Evolutionary conservation across 1,140 invertebrate genomes (phyloP).

Genomic region (Cataglyphis hispanica): DNA sequence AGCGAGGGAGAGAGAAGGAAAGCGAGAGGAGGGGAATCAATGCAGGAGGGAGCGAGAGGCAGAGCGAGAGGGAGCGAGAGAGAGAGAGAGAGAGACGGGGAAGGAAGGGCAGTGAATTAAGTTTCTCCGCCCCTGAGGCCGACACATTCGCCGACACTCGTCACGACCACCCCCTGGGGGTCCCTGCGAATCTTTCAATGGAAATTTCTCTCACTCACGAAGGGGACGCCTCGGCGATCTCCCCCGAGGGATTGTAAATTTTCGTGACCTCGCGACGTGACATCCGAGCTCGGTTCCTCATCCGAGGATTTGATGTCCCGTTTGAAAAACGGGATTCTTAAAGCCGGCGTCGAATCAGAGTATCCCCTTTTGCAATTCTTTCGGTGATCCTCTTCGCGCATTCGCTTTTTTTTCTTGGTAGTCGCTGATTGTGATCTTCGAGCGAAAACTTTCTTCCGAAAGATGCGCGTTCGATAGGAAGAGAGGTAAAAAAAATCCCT

Average conservation of each 20-base stretch:
- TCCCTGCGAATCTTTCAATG: slow-evolving; percentile 76
- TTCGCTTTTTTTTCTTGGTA: background rate
- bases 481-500: background rate
- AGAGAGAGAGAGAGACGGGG: slow-evolving; percentile 42
- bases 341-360: background rate
- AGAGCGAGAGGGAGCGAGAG: slow-evolving; percentile 40
- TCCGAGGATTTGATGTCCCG: background rate
- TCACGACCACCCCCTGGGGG: slow-evolving; percentile 74
- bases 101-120: slow-evolving; percentile 77
- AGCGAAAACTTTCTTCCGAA: background rate
- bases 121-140: slow-evolving; percentile 78
- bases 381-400: background rate
- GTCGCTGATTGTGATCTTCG: background rate
- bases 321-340: background rate
- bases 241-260: slow-evolving; percentile 28
- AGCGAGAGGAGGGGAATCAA: slow-evolving; percentile 1
- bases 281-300: background rate
- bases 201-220: slow-evolving; percentile 70
- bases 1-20: background rate
- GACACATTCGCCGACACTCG: slow-evolving; percentile 78
- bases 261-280: background rate
- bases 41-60: slow-evolving; percentile 32
- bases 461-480: background rate
- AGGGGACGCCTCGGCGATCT: slow-evolving; percentile 72
- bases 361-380: background rate